Conservation (phyloP, 2,797 vertebrate genomes). For the Carduelis carduelis region DNA sequence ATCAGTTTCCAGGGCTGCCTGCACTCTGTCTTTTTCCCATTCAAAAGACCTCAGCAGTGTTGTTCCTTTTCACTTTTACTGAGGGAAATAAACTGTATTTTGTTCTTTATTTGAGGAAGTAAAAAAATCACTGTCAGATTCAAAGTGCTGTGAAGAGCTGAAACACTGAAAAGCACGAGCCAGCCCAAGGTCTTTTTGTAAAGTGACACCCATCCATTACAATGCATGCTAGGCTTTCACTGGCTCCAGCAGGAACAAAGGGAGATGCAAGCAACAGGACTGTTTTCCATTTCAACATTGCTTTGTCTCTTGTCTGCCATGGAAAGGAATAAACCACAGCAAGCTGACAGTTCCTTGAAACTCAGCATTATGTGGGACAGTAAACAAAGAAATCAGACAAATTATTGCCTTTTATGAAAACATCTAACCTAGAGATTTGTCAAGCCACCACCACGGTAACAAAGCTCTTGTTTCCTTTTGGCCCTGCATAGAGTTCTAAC, state of each 20-base stretch:
- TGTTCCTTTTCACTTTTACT: neutral
- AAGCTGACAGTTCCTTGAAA: neutral
- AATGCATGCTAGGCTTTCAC: neutral
- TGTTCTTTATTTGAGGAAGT: neutral
- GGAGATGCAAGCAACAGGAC: neutral
- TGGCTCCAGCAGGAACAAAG: neutral
- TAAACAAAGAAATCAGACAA: neutral
- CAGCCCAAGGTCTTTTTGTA: neutral
- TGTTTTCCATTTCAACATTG: conserved; percentile 23
- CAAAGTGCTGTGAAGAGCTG: neutral
- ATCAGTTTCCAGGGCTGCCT: neutral
- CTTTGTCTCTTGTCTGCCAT: neutral
- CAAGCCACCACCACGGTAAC: neutral
- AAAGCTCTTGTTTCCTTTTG: neutral
- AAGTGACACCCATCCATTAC: neutral
- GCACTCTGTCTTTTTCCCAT: neutral
- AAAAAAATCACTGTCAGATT: neutral
- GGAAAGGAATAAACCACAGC: neutral
- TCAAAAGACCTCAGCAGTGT: neutral
- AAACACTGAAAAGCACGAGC: neutral
- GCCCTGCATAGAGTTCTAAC: neutral
- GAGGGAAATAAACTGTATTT: neutral
- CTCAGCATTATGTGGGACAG: neutral
- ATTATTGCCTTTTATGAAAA: neutral
- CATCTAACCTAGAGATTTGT: neutral